Conservation (phyloP, 2,888 invertebrate species). For the Adineta ricciae region DNA sequence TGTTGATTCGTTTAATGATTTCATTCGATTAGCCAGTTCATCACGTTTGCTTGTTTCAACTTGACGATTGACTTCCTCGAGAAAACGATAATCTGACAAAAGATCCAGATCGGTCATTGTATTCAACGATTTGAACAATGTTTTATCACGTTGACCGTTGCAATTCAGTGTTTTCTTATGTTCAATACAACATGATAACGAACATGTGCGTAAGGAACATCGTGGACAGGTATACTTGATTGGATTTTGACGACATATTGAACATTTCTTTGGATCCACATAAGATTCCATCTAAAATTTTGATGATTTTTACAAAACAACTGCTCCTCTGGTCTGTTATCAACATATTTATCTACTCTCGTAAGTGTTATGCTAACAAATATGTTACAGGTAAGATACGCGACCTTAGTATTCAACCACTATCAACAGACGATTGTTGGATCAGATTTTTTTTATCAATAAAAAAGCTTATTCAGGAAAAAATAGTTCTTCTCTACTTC, state of each 20-base stretch:
- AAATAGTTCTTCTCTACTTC: no score
- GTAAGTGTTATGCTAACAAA: no score
- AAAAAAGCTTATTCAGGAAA: no score
- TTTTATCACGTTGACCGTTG: slow-evolving; percentile 67
- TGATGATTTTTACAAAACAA: no score
- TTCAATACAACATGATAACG: slow-evolving; percentile 65
- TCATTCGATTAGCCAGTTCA: neutral
- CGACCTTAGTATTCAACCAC: no score
- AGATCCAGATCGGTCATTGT: slow-evolving; percentile 69
- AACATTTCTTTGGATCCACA: slow-evolving; percentile 55
- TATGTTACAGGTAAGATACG: no score
- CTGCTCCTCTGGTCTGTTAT: no score
- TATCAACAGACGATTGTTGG: no score
- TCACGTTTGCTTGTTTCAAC: slow-evolving; percentile 26
- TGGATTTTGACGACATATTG: slow-evolving; percentile 61
- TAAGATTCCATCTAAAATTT: neutral
- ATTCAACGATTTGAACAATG: slow-evolving; percentile 65
- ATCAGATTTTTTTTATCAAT: no score
- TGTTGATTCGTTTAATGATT: neutral
- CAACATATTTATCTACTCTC: no score
- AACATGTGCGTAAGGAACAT: slow-evolving; percentile 77
- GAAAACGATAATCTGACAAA: slow-evolving; percentile 57
- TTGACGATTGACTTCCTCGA: slow-evolving; percentile 26
- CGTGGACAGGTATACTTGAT: slow-evolving; percentile 79
- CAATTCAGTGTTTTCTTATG: slow-evolving; percentile 74